These are phyloP conservation scores for Carassius carassius DNA, from an alignment of 2,113 vertebrate genomes.

Conservation along the genomic window DNA sequence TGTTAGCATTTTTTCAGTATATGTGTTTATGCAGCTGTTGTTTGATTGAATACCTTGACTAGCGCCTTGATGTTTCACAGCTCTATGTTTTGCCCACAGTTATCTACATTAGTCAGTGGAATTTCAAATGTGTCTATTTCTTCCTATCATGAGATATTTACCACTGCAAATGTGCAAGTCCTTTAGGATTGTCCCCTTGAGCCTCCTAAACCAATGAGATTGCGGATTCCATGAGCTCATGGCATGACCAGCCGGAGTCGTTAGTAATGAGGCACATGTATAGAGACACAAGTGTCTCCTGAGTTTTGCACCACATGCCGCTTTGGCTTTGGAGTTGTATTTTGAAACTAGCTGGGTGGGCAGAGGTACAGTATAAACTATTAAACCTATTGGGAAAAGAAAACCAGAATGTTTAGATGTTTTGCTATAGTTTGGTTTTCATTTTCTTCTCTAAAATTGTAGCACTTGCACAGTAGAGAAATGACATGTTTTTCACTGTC, in stretches of 20 bases:
- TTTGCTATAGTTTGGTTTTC: background rate
- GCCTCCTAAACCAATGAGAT: constrained; percentile 45
- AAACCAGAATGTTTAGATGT: background rate
- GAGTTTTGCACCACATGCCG: background rate
- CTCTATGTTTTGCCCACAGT: background rate
- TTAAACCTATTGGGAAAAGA: background rate
- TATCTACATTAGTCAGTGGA: constrained; percentile 31
- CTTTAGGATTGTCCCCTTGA: constrained; percentile 19
- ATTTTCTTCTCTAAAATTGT: background rate
- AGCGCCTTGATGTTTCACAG: background rate
- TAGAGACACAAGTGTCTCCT: background rate
- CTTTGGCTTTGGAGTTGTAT: background rate
- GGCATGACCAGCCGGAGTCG: background rate
- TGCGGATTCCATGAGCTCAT: constrained; percentile 51
- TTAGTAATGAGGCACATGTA: constrained; percentile 34
- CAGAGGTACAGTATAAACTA: constrained; percentile 1
- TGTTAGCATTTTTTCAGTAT: background rate
- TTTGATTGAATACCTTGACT: background rate
- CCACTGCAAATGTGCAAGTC: constrained; percentile 14
- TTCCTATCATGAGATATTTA: constrained; percentile 19
- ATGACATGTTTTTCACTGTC: background rate
- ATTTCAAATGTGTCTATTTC: constrained; percentile 25
- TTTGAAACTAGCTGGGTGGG: constrained; percentile 3
- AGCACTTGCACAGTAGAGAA: background rate
- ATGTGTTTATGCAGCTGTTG: background rate